Base-by-base conservation (phyloP, 2,113 vertebrate species). In the Cygnus buccinator region DNA sequence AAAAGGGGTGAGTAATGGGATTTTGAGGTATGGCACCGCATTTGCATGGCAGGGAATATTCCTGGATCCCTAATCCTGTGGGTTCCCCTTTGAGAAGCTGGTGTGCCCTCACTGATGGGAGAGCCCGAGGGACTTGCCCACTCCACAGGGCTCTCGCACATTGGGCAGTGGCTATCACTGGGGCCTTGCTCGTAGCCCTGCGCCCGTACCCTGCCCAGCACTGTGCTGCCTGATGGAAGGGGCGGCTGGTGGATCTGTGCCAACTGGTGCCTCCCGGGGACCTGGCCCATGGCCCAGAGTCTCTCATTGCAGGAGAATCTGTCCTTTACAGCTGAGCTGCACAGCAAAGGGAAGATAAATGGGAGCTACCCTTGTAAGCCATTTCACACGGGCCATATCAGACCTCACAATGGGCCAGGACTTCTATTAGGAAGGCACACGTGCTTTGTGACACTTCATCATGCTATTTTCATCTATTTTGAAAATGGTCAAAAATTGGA, bases 101-200 rank as follows among this genome's bases (percentile, higher is more conserved):
- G 25, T 1, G 20, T 33, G 50, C 12, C 26, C 54, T 5, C 63
- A 11, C 70, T 31, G 10, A 0, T 20, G 68, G 25, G 39, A 57
- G 23, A 50, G 17, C 7, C 16, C 2, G 1, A 23, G 43, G 10
- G 33, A 17, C 41, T 41, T 1, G 16, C 46, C 1, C 0, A 13
- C 3, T 1, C 57, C 10, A 10, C 1, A 11, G n/a, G 16, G 21
- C 21, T 82, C 52, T 37, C 2, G 0, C 5, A 2, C 2, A 9
- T 74, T 1, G 1, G 61, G 84, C 78, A 66, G 74, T 0, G 7
- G 13, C 43, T 80, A 44, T 4, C 6, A 1, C 10, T 61, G 33
- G 29, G 46, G 78, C 9, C 31, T 83, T 13, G 2, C 13, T 35
- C 31, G 0, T 13, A 48, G 46, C 46, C 46, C 46, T 48, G 20